A percentile compares a stretch with the other conserved stretches of the same genome.
These are phyloP conservation scores for Drosophila dunni DNA, from an alignment of 1,140 invertebrate species.

Conservation along the genomic window DNA sequence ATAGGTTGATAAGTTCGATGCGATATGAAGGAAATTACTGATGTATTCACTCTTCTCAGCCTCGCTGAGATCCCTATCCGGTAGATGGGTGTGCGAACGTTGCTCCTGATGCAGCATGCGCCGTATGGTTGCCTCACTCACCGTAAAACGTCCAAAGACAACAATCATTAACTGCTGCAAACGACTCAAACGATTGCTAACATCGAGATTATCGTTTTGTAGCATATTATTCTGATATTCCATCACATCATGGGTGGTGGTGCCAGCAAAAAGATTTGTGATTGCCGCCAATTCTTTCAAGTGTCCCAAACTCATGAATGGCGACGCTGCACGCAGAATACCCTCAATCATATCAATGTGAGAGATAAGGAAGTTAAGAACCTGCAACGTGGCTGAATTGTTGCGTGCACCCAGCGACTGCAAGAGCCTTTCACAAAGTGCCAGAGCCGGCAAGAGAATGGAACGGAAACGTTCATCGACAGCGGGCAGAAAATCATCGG, in stretches of 20 bases:
- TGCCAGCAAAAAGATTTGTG: conserved; percentile 92
- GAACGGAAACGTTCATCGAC: conserved; percentile 90
- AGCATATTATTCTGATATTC: conserved; percentile 46
- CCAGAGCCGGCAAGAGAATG: conserved; percentile 91
- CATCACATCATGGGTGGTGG: conserved; percentile 84
- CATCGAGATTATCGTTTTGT: conserved; percentile 85
- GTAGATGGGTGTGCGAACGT: conserved; percentile 7
- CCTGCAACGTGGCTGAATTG: conserved; percentile 91
- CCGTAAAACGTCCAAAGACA: conserved; percentile 89
- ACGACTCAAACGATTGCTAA: conserved; percentile 86
- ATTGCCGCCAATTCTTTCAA: conserved; percentile 90
- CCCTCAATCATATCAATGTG: conserved; percentile 92
- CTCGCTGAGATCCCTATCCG: conserved; percentile 19
- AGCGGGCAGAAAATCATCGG: conserved; percentile 86
- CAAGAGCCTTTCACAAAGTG: conserved; percentile 92
- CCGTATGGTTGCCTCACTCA: conserved; percentile 79
- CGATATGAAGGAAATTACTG: conserved; percentile 86
- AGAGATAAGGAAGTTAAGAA: conserved; percentile 91
- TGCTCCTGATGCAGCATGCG: conserved; percentile 58
- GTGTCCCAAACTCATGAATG: conserved; percentile 87
- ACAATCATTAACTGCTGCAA: conserved; percentile 89
- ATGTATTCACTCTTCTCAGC: conserved; percentile 49
- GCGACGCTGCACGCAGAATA: conserved; percentile 89
- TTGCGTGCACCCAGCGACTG: conserved; percentile 93
- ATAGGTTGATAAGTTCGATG: conserved; percentile 89